Conservation (phyloP, 1,140 invertebrate genomes). For the Zelostemma sp. region DNA sequence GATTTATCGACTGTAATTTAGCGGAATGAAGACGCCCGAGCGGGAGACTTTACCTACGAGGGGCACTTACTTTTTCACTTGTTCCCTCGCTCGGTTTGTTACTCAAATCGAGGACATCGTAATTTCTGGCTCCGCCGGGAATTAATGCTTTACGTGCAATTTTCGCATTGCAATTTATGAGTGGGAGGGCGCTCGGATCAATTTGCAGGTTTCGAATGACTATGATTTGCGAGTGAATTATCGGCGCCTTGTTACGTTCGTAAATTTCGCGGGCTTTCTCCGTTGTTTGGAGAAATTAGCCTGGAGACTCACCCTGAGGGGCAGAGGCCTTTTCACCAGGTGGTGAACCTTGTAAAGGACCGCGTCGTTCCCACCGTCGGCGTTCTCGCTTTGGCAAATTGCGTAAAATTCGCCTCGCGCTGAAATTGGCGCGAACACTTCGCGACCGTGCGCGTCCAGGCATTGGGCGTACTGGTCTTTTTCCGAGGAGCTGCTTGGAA, state of each 20-base stretch:
- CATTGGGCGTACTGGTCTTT: constrained; percentile 70
- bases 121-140: too few relatives aligned
- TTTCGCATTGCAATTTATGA: too few relatives aligned
- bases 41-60: too few relatives aligned
- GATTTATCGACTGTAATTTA: constrained; percentile 48
- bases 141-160: too few relatives aligned
- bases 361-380: constrained; percentile 66
- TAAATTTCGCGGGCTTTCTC: constrained; percentile 66
- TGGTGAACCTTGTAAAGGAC: constrained; percentile 66
- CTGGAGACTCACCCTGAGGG: constrained; percentile 67
- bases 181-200: too few relatives aligned
- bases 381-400: constrained; percentile 64
- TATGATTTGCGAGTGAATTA: too few relatives aligned
- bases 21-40: constrained; percentile 35
- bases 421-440: constrained; percentile 63
- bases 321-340: constrained; percentile 63
- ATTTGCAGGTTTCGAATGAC: too few relatives aligned
- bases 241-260: too few relatives aligned
- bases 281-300: constrained; percentile 66
- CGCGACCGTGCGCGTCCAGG: constrained; percentile 65
- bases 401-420: constrained; percentile 65
- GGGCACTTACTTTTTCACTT: too few relatives aligned
- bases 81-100: too few relatives aligned
- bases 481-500: constrained; percentile 59
- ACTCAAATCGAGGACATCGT: too few relatives aligned